phyloP scores from a whole-genome alignment of 2,888 invertebrate species.

The Conchocele bisecta region DNA sequence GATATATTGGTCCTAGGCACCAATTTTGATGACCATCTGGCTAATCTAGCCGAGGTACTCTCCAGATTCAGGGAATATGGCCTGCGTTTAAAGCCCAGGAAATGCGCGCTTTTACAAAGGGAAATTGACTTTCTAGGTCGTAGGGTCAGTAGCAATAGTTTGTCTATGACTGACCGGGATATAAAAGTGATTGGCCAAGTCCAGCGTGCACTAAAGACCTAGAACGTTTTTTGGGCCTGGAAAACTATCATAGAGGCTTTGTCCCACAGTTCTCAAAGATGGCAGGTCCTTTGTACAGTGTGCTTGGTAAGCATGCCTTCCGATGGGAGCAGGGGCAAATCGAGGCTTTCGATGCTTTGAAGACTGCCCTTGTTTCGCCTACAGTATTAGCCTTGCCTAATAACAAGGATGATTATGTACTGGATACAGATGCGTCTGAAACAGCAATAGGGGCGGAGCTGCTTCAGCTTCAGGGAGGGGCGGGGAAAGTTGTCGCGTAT shows the following conservation, averaged over 20 bases:
- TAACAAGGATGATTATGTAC: constrained; percentile 14
- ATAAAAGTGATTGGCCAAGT: constrained; percentile 6
- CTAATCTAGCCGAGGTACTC: constrained; percentile 37
- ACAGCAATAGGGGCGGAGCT: constrained; percentile 46
- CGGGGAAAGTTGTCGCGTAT: constrained; percentile 37
- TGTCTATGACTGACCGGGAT: constrained; percentile 3
- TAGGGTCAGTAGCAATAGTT: not conserved
- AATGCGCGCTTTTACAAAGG: not conserved
- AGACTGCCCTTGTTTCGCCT: constrained; percentile 7
- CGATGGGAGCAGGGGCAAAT: constrained; percentile 25
- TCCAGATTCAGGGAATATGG: constrained; percentile 26
- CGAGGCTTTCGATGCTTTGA: constrained; percentile 10
- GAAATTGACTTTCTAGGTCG: constrained; percentile 2
- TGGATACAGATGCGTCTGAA: constrained; percentile 43
- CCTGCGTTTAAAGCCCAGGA: constrained; percentile 44
- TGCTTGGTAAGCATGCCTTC: constrained; percentile 33
- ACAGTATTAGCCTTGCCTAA: constrained; percentile 36
- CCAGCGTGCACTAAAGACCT: not conserved
- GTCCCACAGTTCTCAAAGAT: constrained; percentile 17
- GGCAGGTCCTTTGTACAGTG: constrained; percentile 18
- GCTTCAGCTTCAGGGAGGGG: constrained; percentile 40
- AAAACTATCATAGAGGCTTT: constrained; percentile 42
- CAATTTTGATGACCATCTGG: constrained; percentile 31
- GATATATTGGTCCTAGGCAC: constrained; percentile 53
- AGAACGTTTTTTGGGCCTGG: too few species aligned